Conservation (phyloP, 2,113 vertebrate species). For the Hymenochirus boettgeri region DNA sequence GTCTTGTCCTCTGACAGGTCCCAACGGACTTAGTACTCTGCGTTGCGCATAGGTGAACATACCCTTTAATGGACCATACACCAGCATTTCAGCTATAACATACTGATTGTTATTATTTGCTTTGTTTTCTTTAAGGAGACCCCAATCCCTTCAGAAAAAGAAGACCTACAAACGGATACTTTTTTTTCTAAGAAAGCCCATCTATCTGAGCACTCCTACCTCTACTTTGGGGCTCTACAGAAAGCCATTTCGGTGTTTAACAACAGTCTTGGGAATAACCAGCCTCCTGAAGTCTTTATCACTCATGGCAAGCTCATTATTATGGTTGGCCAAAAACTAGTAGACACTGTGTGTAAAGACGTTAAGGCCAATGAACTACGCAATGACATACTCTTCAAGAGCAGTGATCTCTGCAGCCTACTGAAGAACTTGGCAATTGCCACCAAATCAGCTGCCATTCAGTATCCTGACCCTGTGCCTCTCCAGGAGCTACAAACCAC, state of each 20-base stretch:
- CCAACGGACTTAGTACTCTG: no score
- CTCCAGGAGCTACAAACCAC: conserved; percentile 63
- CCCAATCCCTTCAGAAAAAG: background rate
- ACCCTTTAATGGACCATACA: no score
- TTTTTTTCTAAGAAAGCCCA: conserved; percentile 38
- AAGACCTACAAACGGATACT: background rate
- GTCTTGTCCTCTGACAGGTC: no score
- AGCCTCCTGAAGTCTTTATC: conserved; percentile 82
- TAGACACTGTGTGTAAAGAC: conserved; percentile 77
- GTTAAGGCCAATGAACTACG: conserved; percentile 57
- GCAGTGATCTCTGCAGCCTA: conserved; percentile 81
- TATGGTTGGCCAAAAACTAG: conserved; percentile 87
- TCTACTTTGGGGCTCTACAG: conserved; percentile 84
- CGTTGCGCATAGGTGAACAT: no score
- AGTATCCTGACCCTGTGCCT: conserved; percentile 62
- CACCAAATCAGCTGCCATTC: conserved; percentile 79
- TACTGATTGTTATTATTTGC: background rate
- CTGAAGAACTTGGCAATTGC: conserved; percentile 83
- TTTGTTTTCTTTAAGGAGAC: conserved; percentile 42
- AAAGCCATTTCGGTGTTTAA: conserved; percentile 73
- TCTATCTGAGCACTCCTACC: conserved; percentile 72
- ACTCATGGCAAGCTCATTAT: conserved; percentile 89
- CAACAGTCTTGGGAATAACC: conserved; percentile 61
- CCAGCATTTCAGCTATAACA: background rate
- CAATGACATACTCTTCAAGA: conserved; percentile 68